These are phyloP conservation scores for Alectoris magna DNA, from an alignment of 2,797 vertebrate genomes.

Conservation along the genomic window DNA sequence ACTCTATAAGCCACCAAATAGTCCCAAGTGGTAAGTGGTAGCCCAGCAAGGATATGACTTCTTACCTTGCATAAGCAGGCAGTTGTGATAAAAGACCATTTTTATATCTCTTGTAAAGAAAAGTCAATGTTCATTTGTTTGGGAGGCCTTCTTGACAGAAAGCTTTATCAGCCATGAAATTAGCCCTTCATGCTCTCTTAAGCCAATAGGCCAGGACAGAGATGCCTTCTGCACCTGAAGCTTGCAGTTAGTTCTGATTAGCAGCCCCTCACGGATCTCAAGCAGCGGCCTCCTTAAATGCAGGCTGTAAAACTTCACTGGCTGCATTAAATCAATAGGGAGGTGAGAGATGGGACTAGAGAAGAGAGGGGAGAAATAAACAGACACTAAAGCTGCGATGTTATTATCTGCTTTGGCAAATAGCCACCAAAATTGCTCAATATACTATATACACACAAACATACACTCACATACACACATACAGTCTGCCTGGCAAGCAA, in stretches of 20 bases:
- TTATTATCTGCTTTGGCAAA: slow-evolving; percentile 65
- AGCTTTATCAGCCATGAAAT: slow-evolving; percentile 81
- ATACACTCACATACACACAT: background rate
- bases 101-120: slow-evolving; percentile 57
- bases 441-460: slow-evolving; percentile 19
- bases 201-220: slow-evolving; percentile 40
- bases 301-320: slow-evolving; percentile 46
- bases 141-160: slow-evolving; percentile 68
- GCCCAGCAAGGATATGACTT: background rate
- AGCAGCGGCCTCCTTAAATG: slow-evolving; percentile 28
- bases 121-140: slow-evolving; percentile 77
- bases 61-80: background rate
- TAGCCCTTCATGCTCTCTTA: slow-evolving; percentile 75
- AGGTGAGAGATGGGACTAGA: background rate
- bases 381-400: slow-evolving; percentile 44
- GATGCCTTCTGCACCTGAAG: slow-evolving; percentile 15
- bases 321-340: slow-evolving; percentile 42
- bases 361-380: slow-evolving; percentile 57
- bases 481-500: background rate
- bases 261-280: slow-evolving; percentile 29
- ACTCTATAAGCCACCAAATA: background rate
- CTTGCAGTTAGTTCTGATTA: slow-evolving; percentile 53
- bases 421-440: slow-evolving; percentile 50
- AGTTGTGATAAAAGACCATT: slow-evolving; percentile 35
- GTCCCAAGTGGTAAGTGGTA: background rate